A percentile compares a stretch with the other conserved stretches of the same genome.
phyloP scores from a whole-genome alignment of 1,140 invertebrate genomes.

The Trichonephila clavipes region DNA sequence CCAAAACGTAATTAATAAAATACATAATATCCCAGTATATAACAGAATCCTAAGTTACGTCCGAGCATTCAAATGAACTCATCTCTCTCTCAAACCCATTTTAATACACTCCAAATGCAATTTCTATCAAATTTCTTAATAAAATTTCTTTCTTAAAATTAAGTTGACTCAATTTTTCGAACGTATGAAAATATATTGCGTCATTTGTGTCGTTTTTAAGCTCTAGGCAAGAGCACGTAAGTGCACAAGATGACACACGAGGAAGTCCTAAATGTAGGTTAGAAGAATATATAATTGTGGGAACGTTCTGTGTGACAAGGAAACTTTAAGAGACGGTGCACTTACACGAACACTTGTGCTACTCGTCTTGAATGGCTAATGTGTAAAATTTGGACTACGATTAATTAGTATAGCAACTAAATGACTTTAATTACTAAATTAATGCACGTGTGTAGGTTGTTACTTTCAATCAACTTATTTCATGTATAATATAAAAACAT shows the following conservation, averaged over 20 bases:
- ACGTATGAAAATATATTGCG: background rate
- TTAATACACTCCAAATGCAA: no score
- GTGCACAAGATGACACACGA: constrained; percentile 11
- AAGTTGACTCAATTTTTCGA: no score
- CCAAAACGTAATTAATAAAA: no score
- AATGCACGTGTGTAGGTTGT: background rate
- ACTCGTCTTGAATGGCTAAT: background rate
- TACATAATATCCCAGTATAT: no score
- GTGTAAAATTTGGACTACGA: background rate
- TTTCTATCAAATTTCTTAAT: no score
- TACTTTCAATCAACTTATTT: background rate
- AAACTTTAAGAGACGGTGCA: background rate
- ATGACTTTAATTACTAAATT: background rate
- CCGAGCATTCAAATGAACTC: no score
- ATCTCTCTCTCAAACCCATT: no score
- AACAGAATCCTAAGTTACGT: no score
- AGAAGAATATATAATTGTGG: constrained; percentile 71
- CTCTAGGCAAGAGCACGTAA: background rate
- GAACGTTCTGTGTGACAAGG: constrained; percentile 63
- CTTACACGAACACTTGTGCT: background rate
- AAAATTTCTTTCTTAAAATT: no score
- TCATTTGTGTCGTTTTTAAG: constrained; percentile 44
- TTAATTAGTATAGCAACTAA: background rate
- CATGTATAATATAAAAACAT: background rate
- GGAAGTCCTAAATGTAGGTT: constrained; percentile 61